phyloP scores from a whole-genome alignment of 2,888 invertebrate species.

The Diaprepes abbreviatus region DNA sequence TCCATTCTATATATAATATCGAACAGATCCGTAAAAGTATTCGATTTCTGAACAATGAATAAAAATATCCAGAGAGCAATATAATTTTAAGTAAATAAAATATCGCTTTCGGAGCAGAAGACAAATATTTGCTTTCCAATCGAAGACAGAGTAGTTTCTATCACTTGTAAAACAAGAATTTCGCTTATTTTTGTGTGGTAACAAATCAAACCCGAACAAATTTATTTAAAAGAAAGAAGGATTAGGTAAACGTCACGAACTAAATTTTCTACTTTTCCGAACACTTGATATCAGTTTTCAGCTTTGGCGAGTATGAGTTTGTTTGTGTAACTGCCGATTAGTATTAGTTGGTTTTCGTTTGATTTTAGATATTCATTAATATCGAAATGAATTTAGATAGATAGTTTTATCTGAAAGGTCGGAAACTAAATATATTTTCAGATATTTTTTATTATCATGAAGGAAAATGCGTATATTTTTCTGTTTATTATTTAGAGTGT shows the following conservation, averaged over 20 bases:
- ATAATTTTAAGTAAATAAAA: conserved; percentile 48
- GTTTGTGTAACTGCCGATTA: no score
- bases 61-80: conserved; percentile 27
- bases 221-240: conserved; percentile 38
- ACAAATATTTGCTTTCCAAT: conserved; percentile 46
- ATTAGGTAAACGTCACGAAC: conserved; percentile 37
- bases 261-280: conserved; percentile 23
- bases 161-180: conserved; percentile 44
- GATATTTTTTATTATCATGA: no score
- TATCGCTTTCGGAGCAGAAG: conserved; percentile 39
- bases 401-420: no score
- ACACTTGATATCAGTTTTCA: background rate
- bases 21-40: background rate
- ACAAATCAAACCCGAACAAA: conserved; percentile 43
- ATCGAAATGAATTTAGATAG: no score
- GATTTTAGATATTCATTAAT: no score
- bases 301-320: no score
- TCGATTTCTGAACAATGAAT: conserved; percentile 17
- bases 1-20: conserved; percentile 5
- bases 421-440: no score
- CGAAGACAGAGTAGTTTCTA: conserved; percentile 45
- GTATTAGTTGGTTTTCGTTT: no score
- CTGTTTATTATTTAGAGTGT: no score
- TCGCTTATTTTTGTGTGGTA: conserved; percentile 38
- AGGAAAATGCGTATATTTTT: no score